Percentiles rank a stretch among this genome's conserved stretches.
These are phyloP conservation scores for Muscidifurax raptorellus DNA, from an alignment of 1,140 invertebrate species.

Conservation along the genomic window DNA sequence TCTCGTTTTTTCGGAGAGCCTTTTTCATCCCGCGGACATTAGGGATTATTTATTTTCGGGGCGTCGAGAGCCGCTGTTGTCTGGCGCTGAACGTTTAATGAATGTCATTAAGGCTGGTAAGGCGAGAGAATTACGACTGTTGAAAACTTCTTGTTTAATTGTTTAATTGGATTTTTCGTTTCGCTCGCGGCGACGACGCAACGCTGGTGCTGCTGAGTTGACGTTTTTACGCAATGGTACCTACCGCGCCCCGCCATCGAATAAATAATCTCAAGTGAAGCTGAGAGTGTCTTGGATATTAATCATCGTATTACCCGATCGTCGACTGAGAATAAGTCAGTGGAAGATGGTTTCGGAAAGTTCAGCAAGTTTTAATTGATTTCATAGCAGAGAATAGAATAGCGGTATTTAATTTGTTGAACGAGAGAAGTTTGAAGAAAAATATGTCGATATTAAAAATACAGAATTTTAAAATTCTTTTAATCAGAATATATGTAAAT, in stretches of 20 bases:
- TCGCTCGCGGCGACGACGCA: not conserved
- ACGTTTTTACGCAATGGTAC: not conserved
- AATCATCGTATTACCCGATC: not conserved
- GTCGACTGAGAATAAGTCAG: not conserved
- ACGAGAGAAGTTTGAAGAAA: not conserved
- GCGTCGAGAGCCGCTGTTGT: not conserved
- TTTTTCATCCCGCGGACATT: not conserved
- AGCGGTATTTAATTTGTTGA: not conserved
- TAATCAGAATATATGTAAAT: too few relatives aligned
- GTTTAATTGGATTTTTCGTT: constrained; percentile 31
- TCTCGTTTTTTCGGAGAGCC: not conserved
- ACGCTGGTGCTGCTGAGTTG: not conserved
- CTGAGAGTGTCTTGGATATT: not conserved
- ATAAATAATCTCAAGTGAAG: not conserved
- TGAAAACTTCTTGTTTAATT: constrained; percentile 19
- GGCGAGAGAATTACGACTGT: constrained; percentile 19
- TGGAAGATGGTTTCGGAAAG: not conserved
- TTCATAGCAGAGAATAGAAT: not conserved
- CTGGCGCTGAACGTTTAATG: constrained; percentile 17
- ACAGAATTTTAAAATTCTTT: too few relatives aligned
- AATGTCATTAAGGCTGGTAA: not conserved
- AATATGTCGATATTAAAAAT: not conserved
- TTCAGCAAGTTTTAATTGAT: not conserved
- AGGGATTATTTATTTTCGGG: constrained; percentile 38
- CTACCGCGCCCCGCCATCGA: not conserved